phyloP scores from a whole-genome alignment of 2,113 vertebrate species.

The human region GRCh38 chr3:100320501-100321000 shows the following conservation, averaged over 20 bases:
- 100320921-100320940: constrained; percentile 97
- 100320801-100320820: constrained; percentile 98
- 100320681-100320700: constrained; percentile 13
- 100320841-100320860: constrained; percentile 98
- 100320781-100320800: constrained; percentile 97
- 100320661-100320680: constrained; percentile 45
- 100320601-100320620: not conserved
- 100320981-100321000: not conserved
- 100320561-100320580: constrained; percentile 21
- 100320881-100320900: constrained; percentile 99
- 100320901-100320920: constrained; percentile 99
- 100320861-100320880: constrained; percentile 96
- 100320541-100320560: constrained; percentile 25
- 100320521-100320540: not conserved
- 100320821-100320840: constrained; percentile 94
- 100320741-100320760: not conserved
- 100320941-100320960: constrained; percentile 94
- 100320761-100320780: constrained; percentile 85
- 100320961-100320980: constrained; percentile 95
- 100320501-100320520: constrained; percentile 36
- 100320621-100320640: constrained; percentile 30
- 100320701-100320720: not conserved
- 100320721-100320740: constrained; percentile 31
- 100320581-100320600: constrained; percentile 24
- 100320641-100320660: constrained; percentile 1